phyloP scores from a whole-genome alignment of 2,113 vertebrate species.

The Glaucomys volans region DNA sequence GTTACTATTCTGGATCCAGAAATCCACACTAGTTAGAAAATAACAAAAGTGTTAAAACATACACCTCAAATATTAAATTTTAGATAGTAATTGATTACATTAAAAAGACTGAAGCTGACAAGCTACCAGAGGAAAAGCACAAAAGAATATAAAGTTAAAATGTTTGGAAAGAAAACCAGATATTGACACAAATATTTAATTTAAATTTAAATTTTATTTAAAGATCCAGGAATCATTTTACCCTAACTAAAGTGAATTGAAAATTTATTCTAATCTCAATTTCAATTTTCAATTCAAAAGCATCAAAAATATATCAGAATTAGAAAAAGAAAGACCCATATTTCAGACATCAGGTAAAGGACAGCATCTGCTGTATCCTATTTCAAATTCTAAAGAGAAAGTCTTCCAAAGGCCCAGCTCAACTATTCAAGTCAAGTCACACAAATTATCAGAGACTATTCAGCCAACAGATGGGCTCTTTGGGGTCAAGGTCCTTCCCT shows the following conservation, averaged over 20 bases:
- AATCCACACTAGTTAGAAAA: not conserved
- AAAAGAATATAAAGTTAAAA: not conserved
- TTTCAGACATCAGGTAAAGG: not conserved
- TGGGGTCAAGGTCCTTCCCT: not conserved
- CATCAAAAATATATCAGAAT: not conserved
- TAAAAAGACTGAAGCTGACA: not conserved
- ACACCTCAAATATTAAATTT: not conserved
- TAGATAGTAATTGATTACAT: not conserved
- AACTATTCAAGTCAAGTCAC: not conserved
- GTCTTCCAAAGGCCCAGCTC: not conserved
- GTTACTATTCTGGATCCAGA: not conserved
- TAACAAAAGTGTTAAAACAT: not conserved
- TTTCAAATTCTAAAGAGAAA: conserved; percentile 8
- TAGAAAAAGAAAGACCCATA: not conserved
- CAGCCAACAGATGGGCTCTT: not conserved
- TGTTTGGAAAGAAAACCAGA: not conserved
- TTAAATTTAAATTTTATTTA: not conserved
- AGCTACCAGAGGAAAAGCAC: not conserved
- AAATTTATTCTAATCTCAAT: not conserved
- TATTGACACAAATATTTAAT: conserved; percentile 17
- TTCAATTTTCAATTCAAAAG: conserved; percentile 10
- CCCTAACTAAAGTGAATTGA: not conserved
- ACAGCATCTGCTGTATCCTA: not conserved
- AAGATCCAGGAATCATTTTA: conserved; percentile 23
- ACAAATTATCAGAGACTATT: conserved; percentile 46